These are phyloP conservation scores for Nesospiza acunhae DNA, from an alignment of 2,113 vertebrate species.

Conservation along the genomic window DNA sequence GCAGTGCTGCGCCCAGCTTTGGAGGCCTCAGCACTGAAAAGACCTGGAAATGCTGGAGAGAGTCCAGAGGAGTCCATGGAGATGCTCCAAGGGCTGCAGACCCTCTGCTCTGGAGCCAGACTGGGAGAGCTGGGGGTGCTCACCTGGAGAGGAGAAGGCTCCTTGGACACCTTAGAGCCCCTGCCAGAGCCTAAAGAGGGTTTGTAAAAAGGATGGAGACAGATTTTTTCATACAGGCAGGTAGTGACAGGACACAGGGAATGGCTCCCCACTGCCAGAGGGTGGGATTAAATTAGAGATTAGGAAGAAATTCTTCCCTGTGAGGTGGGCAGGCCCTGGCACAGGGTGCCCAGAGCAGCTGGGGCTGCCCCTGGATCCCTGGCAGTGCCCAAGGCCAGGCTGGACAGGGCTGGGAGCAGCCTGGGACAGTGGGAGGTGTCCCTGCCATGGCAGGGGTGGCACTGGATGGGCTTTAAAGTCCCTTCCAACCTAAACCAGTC, in stretches of 20 bases:
- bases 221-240: neutral
- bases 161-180: neutral
- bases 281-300: neutral
- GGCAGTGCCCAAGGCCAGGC: fast-evolving
- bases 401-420: neutral
- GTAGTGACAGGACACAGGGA: neutral
- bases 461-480: neutral
- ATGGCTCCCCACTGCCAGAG: neutral
- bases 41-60: neutral
- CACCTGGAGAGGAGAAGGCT: neutral
- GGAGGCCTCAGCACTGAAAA: neutral
- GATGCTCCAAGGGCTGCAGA: neutral
- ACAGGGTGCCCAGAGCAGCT: neutral
- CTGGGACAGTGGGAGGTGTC: neutral
- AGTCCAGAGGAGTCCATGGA: neutral
- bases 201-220: neutral
- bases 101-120: neutral
- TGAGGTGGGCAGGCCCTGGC: fast-evolving
- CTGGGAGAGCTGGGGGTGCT: neutral
- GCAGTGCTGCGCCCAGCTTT: neutral
- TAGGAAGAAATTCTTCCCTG: neutral
- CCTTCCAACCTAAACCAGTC: neutral
- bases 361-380: neutral
- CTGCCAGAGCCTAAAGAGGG: neutral
- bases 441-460: neutral